Evolutionary conservation across 2,888 invertebrate species (phyloP).

Genomic region (Ennomos erosarius): DNA sequence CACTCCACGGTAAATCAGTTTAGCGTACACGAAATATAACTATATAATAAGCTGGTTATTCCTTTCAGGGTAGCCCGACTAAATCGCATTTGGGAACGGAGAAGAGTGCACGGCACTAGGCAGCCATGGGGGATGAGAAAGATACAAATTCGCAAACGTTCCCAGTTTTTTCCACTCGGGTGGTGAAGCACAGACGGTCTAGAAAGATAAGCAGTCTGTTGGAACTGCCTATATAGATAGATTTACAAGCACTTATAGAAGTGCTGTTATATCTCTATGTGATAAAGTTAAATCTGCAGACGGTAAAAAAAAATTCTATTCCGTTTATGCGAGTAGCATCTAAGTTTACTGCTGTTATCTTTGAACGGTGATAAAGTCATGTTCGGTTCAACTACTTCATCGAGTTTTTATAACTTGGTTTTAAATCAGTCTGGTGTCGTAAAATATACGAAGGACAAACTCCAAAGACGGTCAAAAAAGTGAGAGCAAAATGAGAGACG

Average conservation of each 20-base stretch:
- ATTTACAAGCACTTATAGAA: too few species aligned
- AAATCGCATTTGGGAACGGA: slow-evolving; percentile 67
- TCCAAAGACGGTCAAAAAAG: slow-evolving; percentile 22
- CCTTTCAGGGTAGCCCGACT: slow-evolving; percentile 61
- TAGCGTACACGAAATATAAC: slow-evolving; percentile 52
- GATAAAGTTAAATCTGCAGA: slow-evolving; percentile 10
- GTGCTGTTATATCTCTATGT: slow-evolving; percentile 5
- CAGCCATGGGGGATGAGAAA: slow-evolving; percentile 24
- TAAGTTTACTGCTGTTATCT: background rate
- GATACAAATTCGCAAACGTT: slow-evolving; percentile 56
- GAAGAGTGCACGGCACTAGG: slow-evolving; percentile 16
- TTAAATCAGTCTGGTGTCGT: background rate
- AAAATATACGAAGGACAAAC: background rate
- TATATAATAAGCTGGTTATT: slow-evolving; percentile 56
- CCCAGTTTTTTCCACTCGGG: slow-evolving; percentile 69
- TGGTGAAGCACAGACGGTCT: slow-evolving; percentile 57
- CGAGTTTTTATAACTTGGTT: background rate
- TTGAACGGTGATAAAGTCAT: too few species aligned
- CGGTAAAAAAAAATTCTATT: background rate
- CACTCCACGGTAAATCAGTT: slow-evolving; percentile 50
- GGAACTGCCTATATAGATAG: slow-evolving; percentile 33
- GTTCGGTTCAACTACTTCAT: too few species aligned
- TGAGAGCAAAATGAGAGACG: slow-evolving; percentile 37
- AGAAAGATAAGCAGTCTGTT: slow-evolving; percentile 75
- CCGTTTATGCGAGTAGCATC: background rate